Evolutionary conservation across 2,797 vertebrate genomes (phyloP).

Genomic region (Manis pentadactyla): DNA sequence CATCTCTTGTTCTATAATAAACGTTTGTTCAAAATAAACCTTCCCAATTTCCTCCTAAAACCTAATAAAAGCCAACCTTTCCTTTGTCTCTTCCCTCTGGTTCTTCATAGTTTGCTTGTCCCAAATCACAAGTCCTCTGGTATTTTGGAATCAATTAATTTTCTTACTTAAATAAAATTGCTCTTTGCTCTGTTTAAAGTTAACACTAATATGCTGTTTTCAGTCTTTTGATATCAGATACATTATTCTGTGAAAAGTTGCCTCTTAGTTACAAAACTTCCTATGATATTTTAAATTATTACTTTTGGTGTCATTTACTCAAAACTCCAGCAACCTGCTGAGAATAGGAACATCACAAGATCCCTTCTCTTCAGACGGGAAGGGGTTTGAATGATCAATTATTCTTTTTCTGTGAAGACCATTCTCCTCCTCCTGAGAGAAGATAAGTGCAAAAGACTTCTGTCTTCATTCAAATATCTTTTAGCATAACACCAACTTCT

Average conservation of each 20-base stretch:
- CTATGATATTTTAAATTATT: constrained; percentile 25
- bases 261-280: constrained; percentile 7
- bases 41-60: neutral
- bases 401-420: neutral
- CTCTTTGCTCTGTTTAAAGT: neutral
- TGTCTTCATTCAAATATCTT: neutral
- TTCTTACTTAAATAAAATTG: neutral
- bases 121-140: neutral
- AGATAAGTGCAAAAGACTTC: neutral
- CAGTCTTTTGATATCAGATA: neutral
- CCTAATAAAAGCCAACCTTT: neutral
- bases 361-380: constrained; percentile 6
- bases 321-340: constrained; percentile 39
- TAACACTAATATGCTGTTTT: neutral
- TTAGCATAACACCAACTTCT: neutral
- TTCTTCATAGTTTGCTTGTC: neutral
- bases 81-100: neutral
- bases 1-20: neutral
- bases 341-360: neutral
- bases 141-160: neutral
- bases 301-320: constrained; percentile 49
- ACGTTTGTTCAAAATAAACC: neutral
- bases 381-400: neutral
- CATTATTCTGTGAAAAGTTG: constrained; percentile 27
- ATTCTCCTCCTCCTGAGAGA: neutral